Conservation (phyloP, 2,797 vertebrate genomes). For the Ficedula albicollis region DNA sequence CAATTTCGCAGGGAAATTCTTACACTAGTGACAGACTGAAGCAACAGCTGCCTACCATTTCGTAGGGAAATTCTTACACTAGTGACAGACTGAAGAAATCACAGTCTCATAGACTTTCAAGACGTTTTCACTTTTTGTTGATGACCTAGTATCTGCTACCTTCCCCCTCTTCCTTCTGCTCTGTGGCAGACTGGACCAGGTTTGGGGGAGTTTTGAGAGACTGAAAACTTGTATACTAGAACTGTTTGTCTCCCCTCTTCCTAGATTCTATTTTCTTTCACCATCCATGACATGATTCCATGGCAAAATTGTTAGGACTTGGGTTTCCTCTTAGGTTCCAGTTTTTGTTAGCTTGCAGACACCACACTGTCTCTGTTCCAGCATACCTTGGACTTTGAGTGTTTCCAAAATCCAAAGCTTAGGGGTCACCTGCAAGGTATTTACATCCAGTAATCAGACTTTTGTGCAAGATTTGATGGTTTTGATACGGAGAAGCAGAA, state of each 20-base stretch:
- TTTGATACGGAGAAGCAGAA: neutral
- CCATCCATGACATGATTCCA: neutral
- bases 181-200: neutral
- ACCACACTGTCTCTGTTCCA: neutral
- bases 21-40: neutral
- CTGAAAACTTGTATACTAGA: neutral
- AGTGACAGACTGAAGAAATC: neutral
- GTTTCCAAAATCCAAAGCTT: neutral
- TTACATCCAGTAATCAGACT: neutral
- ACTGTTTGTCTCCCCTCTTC: neutral
- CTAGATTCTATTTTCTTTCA: neutral
- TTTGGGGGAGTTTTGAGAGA: neutral
- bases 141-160: neutral
- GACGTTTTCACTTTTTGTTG: neutral
- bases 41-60: fast-evolving
- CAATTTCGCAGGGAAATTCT: neutral
- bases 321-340: neutral
- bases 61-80: neutral
- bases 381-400: neutral
- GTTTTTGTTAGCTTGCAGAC: neutral
- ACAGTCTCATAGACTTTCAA: neutral
- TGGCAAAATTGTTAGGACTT: neutral
- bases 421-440: neutral
- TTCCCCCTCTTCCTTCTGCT: neutral
- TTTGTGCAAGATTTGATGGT: neutral